Evolutionary conservation across 2,888 invertebrate genomes (phyloP), one percentile per base, ranked within the genome.

Genomic region (Biston betularia): DNA sequence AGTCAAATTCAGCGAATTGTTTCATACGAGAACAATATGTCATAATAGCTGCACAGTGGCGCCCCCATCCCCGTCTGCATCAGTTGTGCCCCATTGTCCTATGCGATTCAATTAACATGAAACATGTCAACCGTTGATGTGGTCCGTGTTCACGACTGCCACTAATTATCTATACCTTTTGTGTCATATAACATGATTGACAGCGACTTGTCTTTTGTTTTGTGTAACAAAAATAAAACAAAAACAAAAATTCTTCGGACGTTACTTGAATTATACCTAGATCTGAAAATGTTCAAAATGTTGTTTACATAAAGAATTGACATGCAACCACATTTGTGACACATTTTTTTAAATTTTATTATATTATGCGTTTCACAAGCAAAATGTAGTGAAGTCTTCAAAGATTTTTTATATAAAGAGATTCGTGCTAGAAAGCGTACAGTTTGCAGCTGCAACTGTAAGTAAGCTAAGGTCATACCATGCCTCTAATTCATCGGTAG

Each of bases 31-130:
- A 89, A 92, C 91, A 91, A 92, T 92, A 86, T 85, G 87, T 85
- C 86, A 87, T 89, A 89, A 90, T 90, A 89, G 80, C 75, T 78
- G 86, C 84, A 85, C 80, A 78, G 70, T 78, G 80, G 71, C 80
- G 75, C 60, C 72, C 77, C 78, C 78, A 65, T 74, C 76, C 75
- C 80, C 78, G 79, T 76, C 74, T 80, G 84, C 85, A 81, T 80
- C 84, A 80, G 82, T 82, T 81, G 80, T 79, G 76, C 77, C 75
- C 84, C 80, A 88, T 89, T 89, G 89, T 90, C 84, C 87, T 80
- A 75, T 77, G 81, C 86, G 84, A 89, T 88, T 90, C 90, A 92
- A 90, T 92, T 90, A 90, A 88, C 88, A 88, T 86, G 88, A 82
- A 85, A 89, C 89, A 89, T 86, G 89, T 89, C 87, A 87, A 85